Conservation (phyloP, 2,888 invertebrate genomes). For the Myopa tessellatipennis region DNA sequence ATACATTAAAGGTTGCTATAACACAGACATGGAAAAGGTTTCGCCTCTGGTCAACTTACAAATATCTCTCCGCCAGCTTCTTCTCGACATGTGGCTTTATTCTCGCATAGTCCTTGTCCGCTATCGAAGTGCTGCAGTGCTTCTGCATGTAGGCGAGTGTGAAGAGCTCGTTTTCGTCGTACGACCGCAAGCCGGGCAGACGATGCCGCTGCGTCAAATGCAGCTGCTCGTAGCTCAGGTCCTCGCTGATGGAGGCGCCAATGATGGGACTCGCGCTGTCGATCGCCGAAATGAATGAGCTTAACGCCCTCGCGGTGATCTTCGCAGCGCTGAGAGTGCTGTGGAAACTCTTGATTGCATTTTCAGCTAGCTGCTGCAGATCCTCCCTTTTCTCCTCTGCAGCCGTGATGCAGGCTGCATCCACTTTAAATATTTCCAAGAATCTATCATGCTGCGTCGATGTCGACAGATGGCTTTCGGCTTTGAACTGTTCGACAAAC, state of each 20-base stretch:
- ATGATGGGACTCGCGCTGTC: slow-evolving; percentile 60
- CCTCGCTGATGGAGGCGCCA: slow-evolving; percentile 61
- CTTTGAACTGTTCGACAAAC: slow-evolving; percentile 63
- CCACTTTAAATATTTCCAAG: slow-evolving; percentile 56
- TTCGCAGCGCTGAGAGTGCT: slow-evolving; percentile 62
- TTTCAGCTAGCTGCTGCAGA: slow-evolving; percentile 53
- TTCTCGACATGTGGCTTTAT: slow-evolving; percentile 67
- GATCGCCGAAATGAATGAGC: slow-evolving; percentile 60
- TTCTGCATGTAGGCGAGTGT: slow-evolving; percentile 65
- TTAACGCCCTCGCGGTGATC: slow-evolving; percentile 61
- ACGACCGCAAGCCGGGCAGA: slow-evolving; percentile 63
- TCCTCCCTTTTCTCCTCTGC: slow-evolving; percentile 53
- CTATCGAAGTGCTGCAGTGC: slow-evolving; percentile 65
- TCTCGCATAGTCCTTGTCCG: slow-evolving; percentile 64
- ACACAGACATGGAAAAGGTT: background rate
- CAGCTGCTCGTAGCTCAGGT: slow-evolving; percentile 60
- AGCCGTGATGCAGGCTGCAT: slow-evolving; percentile 55
- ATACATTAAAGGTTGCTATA: background rate
- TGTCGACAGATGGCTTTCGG: slow-evolving; percentile 48
- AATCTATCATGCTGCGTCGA: slow-evolving; percentile 48
- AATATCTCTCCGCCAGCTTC: slow-evolving; percentile 63
- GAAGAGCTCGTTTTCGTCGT: slow-evolving; percentile 65
- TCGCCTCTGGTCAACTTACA: slow-evolving; percentile 54
- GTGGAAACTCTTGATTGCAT: slow-evolving; percentile 60
- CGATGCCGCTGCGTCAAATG: slow-evolving; percentile 59